phyloP scores from a whole-genome alignment of 1,140 invertebrate species.

The Drosophila melanica region DNA sequence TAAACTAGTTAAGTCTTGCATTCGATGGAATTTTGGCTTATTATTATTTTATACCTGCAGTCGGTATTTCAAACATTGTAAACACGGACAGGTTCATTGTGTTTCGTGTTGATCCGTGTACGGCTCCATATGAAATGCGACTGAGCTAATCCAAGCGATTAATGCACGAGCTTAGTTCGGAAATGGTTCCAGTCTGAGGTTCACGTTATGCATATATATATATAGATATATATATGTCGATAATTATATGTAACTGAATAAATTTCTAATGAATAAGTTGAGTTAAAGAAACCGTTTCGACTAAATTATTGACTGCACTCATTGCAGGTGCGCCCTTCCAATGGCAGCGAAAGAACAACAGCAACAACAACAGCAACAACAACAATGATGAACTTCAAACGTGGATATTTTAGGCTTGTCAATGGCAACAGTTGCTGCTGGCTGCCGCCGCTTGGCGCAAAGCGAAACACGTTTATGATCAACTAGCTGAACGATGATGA shows the following conservation, averaged over 20 bases:
- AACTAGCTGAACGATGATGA: conserved; percentile 3
- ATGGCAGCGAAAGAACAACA: neutral
- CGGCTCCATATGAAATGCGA: neutral
- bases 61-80: neutral
- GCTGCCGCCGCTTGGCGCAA: conserved; percentile 18
- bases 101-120: neutral
- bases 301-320: neutral
- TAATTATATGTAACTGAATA: neutral
- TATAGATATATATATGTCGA: neutral
- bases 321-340: neutral
- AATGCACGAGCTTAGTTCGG: neutral
- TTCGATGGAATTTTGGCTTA: neutral
- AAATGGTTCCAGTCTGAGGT: neutral
- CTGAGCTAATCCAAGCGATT: neutral
- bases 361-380: no score
- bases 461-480: no score
- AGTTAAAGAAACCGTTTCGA: neutral
- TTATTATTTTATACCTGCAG: neutral
- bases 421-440: conserved; percentile 1
- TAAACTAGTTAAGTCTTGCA: neutral
- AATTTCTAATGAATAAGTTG: neutral
- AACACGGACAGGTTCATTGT: no score
- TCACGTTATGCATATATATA: neutral
- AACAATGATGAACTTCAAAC: conserved; percentile 4
- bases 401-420: neutral